phyloP scores from a whole-genome alignment of 2,888 invertebrate species.

The Carterocephalus palaemon region DNA sequence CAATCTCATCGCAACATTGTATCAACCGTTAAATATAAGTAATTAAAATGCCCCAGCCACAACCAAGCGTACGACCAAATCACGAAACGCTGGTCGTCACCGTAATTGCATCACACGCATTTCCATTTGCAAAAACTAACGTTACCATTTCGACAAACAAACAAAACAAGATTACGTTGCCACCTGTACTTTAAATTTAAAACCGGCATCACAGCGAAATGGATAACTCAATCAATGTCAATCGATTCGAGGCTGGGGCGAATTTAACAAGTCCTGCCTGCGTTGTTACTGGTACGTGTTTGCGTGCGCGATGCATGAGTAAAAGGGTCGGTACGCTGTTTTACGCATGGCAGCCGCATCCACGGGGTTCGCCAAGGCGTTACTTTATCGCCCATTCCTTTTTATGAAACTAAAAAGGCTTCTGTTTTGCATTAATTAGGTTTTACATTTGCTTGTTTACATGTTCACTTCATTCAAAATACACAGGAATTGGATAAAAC shows the following conservation, averaged over 20 bases:
- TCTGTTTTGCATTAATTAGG: too few relatives aligned
- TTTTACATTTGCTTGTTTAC: too few relatives aligned
- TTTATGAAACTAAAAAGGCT: too few relatives aligned
- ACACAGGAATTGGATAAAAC: too few relatives aligned
- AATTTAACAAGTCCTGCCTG: constrained; percentile 63
- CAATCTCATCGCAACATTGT: too few relatives aligned
- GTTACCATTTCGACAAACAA: constrained; percentile 22
- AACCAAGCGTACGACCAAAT: constrained; percentile 1
- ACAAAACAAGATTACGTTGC: constrained; percentile 26
- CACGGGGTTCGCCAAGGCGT: background rate
- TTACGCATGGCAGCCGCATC: background rate
- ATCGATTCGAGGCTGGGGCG: constrained; percentile 52
- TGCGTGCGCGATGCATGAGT: constrained; percentile 28
- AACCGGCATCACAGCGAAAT: constrained; percentile 38
- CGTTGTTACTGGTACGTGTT: constrained; percentile 39
- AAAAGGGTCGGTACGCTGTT: constrained; percentile 40
- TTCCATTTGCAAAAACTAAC: constrained; percentile 21
- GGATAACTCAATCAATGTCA: constrained; percentile 74
- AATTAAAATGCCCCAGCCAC: too few relatives aligned
- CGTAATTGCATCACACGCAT: constrained; percentile 20
- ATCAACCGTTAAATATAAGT: too few relatives aligned
- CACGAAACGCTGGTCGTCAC: constrained; percentile 6
- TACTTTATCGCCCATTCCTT: constrained; percentile 1
- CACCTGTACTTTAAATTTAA: constrained; percentile 34
- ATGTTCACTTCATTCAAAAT: too few relatives aligned